Conservation (phyloP, 2,888 invertebrate genomes). For the Heliconius ethilla region DNA sequence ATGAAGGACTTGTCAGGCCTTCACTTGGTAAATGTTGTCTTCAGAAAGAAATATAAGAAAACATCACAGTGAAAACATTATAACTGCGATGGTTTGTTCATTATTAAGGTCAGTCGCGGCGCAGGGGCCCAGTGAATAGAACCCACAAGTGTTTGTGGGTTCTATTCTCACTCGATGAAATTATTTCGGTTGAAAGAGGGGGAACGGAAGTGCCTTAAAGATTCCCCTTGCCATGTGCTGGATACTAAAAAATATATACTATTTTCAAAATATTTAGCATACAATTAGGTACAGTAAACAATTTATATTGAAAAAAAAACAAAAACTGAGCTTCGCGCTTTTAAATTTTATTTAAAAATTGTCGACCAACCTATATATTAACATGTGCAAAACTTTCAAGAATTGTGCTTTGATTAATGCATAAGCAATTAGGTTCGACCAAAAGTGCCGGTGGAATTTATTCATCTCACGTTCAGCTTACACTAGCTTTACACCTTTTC, state of each 20-base stretch:
- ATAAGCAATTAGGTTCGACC: conserved; percentile 13
- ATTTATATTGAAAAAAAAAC: too few relatives aligned
- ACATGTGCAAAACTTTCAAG: background rate
- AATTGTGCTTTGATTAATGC: background rate
- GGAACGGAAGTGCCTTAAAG: background rate
- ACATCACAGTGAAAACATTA: background rate
- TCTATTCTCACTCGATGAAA: background rate
- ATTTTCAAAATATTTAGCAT: too few relatives aligned
- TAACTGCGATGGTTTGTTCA: too few relatives aligned
- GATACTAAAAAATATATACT: background rate
- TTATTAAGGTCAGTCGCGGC: too few relatives aligned
- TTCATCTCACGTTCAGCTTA: conserved; percentile 19
- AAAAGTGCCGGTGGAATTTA: conserved; percentile 8
- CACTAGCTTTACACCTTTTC: conserved; percentile 21
- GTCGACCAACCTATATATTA: background rate
- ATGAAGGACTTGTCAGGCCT: background rate
- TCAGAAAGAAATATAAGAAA: background rate
- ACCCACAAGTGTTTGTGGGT: background rate
- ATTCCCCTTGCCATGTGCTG: background rate
- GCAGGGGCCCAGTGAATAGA: too few relatives aligned
- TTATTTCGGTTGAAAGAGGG: background rate
- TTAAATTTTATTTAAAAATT: too few relatives aligned
- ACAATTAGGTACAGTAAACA: too few relatives aligned
- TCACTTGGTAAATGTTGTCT: background rate
- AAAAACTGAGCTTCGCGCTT: too few relatives aligned